Evolutionary conservation across 1,140 invertebrate genomes (phyloP).

Genomic region (Neodiprion fabricii): DNA sequence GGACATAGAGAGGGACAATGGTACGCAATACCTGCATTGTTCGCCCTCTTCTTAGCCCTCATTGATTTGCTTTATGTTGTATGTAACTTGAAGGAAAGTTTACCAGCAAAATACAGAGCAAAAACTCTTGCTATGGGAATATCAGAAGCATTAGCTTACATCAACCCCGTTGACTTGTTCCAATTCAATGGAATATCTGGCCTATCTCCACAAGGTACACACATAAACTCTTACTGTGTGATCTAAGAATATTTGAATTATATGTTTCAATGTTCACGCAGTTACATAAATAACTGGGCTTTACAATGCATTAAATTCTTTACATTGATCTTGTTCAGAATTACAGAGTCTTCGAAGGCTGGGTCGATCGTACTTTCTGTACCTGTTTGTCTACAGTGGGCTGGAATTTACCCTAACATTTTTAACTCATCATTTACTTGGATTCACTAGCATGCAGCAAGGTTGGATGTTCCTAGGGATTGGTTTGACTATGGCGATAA

Average conservation of each 20-base stretch:
- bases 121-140: slow-evolving; percentile 71
- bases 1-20: slow-evolving; percentile 69
- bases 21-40: slow-evolving; percentile 84
- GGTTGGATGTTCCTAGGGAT: slow-evolving; percentile 97
- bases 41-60: slow-evolving; percentile 81
- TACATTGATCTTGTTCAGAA: slow-evolving; percentile 53
- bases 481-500: slow-evolving; percentile 89
- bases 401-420: slow-evolving; percentile 98
- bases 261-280: not conserved
- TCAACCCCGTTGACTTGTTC: slow-evolving; percentile 75
- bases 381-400: slow-evolving; percentile 96
- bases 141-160: slow-evolving; percentile 75
- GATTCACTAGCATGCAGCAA: slow-evolving; percentile 94
- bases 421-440: slow-evolving; percentile 91
- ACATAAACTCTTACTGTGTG: not conserved
- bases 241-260: too few species aligned
- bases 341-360: slow-evolving; percentile 73
- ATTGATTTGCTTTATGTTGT: slow-evolving; percentile 81
- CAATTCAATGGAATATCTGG: slow-evolving; percentile 53
- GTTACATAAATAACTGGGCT: slow-evolving; percentile 57
- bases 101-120: slow-evolving; percentile 77
- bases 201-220: slow-evolving; percentile 38
- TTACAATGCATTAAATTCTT: slow-evolving; percentile 49
- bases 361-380: slow-evolving; percentile 91
- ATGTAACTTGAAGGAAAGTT: slow-evolving; percentile 84